A percentile compares a stretch with the other conserved stretches of the same genome.
Evolutionary conservation across 2,113 vertebrate genomes (phyloP).

Genomic region (Epinephelus cyanopodus): DNA sequence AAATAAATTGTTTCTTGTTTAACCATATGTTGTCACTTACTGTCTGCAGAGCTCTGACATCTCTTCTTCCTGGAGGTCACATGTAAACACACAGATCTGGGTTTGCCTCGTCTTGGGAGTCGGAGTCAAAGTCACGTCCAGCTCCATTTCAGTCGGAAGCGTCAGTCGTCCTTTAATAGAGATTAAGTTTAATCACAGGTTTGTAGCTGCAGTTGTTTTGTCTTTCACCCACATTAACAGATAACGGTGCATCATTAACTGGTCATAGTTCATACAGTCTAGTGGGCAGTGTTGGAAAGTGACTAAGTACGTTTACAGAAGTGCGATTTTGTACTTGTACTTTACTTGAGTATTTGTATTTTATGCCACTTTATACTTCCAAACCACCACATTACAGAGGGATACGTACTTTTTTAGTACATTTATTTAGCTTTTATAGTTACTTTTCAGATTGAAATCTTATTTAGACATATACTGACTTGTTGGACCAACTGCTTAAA

Average conservation of each 20-base stretch:
- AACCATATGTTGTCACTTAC: constrained; percentile 57
- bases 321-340: too few relatives aligned
- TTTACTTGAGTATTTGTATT: too few relatives aligned
- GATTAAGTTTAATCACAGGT: neutral
- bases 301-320: too few relatives aligned
- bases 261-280: too few relatives aligned
- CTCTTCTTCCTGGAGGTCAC: constrained; percentile 61
- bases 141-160: constrained; percentile 73
- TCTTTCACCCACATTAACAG: too few relatives aligned
- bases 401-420: neutral
- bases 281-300: too few relatives aligned
- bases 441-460: neutral
- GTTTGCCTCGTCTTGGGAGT: constrained; percentile 15
- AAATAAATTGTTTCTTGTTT: neutral
- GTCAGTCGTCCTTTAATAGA: constrained; percentile 50
- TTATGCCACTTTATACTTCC: too few relatives aligned
- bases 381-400: too few relatives aligned
- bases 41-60: constrained; percentile 39
- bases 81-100: constrained; percentile 25
- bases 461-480: neutral
- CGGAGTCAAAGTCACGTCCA: constrained; percentile 70
- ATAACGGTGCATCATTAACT: too few relatives aligned
- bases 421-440: neutral
- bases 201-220: neutral
- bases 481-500: neutral